Evolutionary conservation across 2,113 vertebrate genomes (phyloP).

Genomic region (Conger conger): DNA sequence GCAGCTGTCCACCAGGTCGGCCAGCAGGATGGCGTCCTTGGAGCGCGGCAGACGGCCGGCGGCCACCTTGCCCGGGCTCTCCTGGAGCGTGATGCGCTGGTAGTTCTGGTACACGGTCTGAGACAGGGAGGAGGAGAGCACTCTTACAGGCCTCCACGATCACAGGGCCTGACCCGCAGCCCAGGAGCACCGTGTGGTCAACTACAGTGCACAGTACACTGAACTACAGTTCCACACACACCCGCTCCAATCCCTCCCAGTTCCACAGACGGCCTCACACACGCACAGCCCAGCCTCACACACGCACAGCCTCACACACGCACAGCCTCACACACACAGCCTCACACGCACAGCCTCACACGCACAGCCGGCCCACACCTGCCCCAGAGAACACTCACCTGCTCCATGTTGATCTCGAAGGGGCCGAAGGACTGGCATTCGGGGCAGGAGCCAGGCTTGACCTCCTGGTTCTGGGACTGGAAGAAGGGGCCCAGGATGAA

Average conservation of each 20-base stretch:
- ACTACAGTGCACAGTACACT: neutral
- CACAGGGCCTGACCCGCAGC: neutral
- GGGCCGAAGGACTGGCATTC: constrained; percentile 94
- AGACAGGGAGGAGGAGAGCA: neutral
- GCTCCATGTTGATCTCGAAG: constrained; percentile 98
- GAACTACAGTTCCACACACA: too few relatives aligned
- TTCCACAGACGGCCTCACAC: neutral
- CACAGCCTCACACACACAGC: too few relatives aligned
- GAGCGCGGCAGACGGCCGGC: constrained; percentile 92
- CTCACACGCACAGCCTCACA: neutral
- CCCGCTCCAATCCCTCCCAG: too few relatives aligned
- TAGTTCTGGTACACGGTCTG: constrained; percentile 98
- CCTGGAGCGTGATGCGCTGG: constrained; percentile 95
- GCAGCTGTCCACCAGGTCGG: constrained; percentile 92
- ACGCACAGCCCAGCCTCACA: too few relatives aligned
- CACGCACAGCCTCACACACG: too few relatives aligned
- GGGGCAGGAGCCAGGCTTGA: constrained; percentile 94
- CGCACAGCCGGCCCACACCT: neutral
- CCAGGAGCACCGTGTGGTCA: neutral
- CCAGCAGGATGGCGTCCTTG: constrained; percentile 93
- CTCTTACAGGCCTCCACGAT: neutral
- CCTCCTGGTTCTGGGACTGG: constrained; percentile 97
- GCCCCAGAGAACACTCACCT: constrained; percentile 70
- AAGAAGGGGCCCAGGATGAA: constrained; percentile 93
- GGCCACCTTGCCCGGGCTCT: constrained; percentile 92